phyloP scores from a whole-genome alignment of 2,888 invertebrate genomes.

The Agrotis puta region DNA sequence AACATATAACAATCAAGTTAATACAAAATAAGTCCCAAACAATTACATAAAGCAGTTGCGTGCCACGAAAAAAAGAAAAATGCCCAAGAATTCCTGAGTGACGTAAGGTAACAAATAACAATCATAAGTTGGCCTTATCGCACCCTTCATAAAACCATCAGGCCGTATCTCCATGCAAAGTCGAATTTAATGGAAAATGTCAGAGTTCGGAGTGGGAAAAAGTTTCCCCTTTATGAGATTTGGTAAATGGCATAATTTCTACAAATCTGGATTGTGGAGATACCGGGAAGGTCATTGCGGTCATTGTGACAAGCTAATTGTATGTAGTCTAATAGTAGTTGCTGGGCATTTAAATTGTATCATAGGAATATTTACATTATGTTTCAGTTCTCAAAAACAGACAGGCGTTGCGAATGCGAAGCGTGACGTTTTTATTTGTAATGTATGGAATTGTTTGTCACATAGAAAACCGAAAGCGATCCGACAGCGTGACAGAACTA shows the following conservation, averaged over 20 bases:
- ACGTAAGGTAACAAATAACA: slow-evolving; percentile 65
- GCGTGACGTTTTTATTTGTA: too few species aligned
- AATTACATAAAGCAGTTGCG: slow-evolving; percentile 50
- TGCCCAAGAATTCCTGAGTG: slow-evolving; percentile 54
- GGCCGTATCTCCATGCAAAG: slow-evolving; percentile 63
- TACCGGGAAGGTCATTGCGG: not conserved
- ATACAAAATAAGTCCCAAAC: slow-evolving; percentile 31
- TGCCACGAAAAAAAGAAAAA: slow-evolving; percentile 56
- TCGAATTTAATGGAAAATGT: slow-evolving; percentile 65
- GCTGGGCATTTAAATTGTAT: too few species aligned
- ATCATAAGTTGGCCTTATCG: slow-evolving; percentile 65
- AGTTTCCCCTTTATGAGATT: slow-evolving; percentile 41
- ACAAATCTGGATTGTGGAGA: slow-evolving; percentile 23
- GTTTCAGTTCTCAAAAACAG: too few species aligned
- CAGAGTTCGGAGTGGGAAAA: slow-evolving; percentile 39
- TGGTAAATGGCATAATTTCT: slow-evolving; percentile 24
- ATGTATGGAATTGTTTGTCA: too few species aligned
- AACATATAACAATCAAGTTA: slow-evolving; percentile 9
- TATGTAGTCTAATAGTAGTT: too few species aligned
- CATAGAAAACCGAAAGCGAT: too few species aligned
- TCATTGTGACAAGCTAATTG: not conserved
- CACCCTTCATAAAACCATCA: slow-evolving; percentile 64
- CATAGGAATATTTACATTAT: too few species aligned
- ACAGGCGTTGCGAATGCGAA: too few species aligned
- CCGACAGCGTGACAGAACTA: too few species aligned